Conservation (phyloP, 2,113 vertebrate species). For the Lampris incognitus region DNA sequence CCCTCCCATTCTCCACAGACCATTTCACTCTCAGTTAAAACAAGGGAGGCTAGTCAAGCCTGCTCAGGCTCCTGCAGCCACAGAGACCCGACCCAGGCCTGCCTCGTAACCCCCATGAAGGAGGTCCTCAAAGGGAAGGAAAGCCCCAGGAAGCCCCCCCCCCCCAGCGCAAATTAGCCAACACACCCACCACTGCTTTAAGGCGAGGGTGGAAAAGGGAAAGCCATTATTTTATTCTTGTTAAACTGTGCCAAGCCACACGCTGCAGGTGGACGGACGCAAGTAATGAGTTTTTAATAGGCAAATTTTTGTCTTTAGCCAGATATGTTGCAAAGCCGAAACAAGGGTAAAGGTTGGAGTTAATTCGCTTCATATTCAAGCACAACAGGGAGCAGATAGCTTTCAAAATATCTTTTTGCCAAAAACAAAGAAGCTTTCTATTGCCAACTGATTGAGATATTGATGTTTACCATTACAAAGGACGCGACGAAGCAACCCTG, state of each 20-base stretch:
- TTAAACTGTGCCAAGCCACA: conserved; percentile 21
- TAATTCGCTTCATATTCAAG: too few species aligned
- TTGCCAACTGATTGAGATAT: too few species aligned
- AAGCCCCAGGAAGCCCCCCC: too few species aligned
- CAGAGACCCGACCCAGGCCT: background rate
- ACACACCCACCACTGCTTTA: background rate
- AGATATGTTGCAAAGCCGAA: background rate
- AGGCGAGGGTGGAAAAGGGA: conserved; percentile 1
- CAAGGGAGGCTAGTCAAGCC: too few species aligned
- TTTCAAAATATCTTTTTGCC: too few species aligned
- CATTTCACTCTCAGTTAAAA: conserved; percentile 43
- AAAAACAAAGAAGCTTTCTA: too few species aligned
- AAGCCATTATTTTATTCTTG: conserved; percentile 19
- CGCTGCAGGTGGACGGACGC: background rate
- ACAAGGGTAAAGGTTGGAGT: background rate
- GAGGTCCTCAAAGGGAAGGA: conserved; percentile 37
- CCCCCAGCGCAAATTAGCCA: conserved; percentile 22
- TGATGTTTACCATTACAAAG: too few species aligned
- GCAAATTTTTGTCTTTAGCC: too few species aligned
- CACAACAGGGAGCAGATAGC: too few species aligned
- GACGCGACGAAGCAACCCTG: too few species aligned
- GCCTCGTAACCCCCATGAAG: conserved; percentile 55
- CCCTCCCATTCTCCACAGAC: conserved; percentile 26
- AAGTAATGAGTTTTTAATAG: too few species aligned
- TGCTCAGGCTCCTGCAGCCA: conserved; percentile 28